Evolutionary conservation across 2,113 vertebrate genomes (phyloP), one percentile per base, ranked within the genome.

Genomic region (Callipepla squamata): DNA sequence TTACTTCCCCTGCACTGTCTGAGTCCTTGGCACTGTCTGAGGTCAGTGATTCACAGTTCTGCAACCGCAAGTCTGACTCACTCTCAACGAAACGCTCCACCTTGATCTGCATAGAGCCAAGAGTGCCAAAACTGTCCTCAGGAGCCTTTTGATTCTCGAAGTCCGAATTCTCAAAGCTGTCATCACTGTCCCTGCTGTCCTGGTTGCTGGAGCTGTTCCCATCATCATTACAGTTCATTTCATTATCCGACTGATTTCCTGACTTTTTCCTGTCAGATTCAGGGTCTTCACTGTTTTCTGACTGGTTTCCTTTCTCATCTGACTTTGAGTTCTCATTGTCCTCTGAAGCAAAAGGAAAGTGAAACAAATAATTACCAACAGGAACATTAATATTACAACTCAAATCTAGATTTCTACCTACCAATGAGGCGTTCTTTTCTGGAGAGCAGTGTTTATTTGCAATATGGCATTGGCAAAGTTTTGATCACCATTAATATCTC

Each of bases 41-140:
- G 4, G 98, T 98, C 80, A 98, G 98, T 1, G 98, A 98, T 96
- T 98, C 98, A 93, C 98, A 97, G 93, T 96, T 96, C 90, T 98
- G 98, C 95, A 98, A 92, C 92, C 97, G 98, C 96, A 98, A 95
- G 95, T 99, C 98, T 47, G 98, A 96, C 67, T 99, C 99, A 40
- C 98, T 98, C 58, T 99, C 99, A 58, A 98, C 98, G 3, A 99
- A 99, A 90, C 98, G 99, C 97, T 99, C 99, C 69, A 99, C 99
- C 97, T 99, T 99, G 94, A 99, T 99, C 94, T 98, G 99, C 97
- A 99, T 98, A 30, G 98, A 98, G n/a, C 98, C 98, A 80, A 99
- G 98, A 45, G 98, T 97, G 55, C 98, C 95, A 94, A 98, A 99
- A 97, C 94, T 97, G 97, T 94, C 97, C 97, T 98, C 98, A 12